Conservation (phyloP, 2,888 invertebrate genomes). For the Crocallis elinguaria region DNA sequence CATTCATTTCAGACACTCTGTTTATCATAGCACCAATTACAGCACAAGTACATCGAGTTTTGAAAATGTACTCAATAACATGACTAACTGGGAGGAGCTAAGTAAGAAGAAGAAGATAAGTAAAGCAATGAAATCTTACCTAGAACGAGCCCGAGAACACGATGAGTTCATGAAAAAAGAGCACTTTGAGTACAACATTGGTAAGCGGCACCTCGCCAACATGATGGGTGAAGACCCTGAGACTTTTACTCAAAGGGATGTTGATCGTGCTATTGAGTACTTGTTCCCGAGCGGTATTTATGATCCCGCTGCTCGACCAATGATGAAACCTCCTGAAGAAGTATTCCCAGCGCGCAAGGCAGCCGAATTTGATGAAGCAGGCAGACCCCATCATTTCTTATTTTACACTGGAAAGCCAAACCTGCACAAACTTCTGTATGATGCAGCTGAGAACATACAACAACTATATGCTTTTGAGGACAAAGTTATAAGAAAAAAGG, state of each 20-base stretch:
- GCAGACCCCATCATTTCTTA: conserved; percentile 94
- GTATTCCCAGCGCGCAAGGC: conserved; percentile 93
- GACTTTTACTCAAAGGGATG: conserved; percentile 93
- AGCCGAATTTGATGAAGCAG: conserved; percentile 95
- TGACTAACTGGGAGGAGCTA: conserved; percentile 75
- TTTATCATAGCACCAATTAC: conserved; percentile 49
- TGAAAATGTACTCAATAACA: conserved; percentile 53
- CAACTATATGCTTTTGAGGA: conserved; percentile 89
- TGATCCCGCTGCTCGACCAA: conserved; percentile 93
- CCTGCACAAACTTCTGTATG: conserved; percentile 93
- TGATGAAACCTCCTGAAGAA: conserved; percentile 95
- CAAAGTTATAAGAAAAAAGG: conserved; percentile 86
- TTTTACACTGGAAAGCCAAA: conserved; percentile 96
- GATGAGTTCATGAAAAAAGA: conserved; percentile 93
- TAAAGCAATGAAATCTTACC: conserved; percentile 95
- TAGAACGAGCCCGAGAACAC: conserved; percentile 92
- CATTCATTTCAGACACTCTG: conserved; percentile 43
- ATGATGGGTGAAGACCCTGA: conserved; percentile 99
- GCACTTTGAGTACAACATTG: conserved; percentile 93
- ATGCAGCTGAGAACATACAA: conserved; percentile 88
- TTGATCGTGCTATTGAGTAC: conserved; percentile 95
- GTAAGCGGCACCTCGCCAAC: conserved; percentile 97
- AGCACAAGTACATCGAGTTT: conserved; percentile 46
- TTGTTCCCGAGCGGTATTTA: conserved; percentile 98
- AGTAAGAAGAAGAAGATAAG: conserved; percentile 87